These are phyloP conservation scores for Equus quagga DNA, from an alignment of 2,113 vertebrate species.

Conservation along the genomic window DNA sequence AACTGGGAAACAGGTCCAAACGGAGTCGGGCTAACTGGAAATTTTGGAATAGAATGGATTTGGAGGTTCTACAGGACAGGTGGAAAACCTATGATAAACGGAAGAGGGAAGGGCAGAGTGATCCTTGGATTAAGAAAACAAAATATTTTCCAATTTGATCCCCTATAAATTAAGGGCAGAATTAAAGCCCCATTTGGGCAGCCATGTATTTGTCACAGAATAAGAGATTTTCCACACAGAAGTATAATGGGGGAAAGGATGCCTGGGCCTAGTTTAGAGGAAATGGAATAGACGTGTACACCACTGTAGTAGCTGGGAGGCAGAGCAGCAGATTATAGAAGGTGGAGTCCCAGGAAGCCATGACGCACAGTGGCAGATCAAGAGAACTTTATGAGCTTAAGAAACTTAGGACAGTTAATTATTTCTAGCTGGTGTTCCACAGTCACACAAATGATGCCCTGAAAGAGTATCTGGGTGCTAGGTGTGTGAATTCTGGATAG, in stretches of 20 bases:
- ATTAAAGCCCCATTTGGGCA: background rate
- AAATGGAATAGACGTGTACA: background rate
- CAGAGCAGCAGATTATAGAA: background rate
- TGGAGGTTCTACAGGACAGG: background rate
- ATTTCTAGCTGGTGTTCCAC: background rate
- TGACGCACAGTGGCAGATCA: background rate
- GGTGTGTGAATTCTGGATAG: background rate
- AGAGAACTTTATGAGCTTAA: background rate
- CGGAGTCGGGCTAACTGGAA: background rate
- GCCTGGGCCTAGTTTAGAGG: background rate
- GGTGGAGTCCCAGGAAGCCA: background rate
- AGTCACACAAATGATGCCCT: background rate
- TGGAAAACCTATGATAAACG: background rate
- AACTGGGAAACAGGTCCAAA: background rate
- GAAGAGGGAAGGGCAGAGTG: background rate
- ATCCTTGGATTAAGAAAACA: background rate
- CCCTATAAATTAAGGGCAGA: constrained; percentile 13
- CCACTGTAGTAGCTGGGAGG: background rate
- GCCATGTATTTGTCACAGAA: background rate
- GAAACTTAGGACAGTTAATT: background rate
- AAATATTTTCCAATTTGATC: constrained; percentile 5
- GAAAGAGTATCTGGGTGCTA: background rate
- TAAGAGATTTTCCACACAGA: background rate
- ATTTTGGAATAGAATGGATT: background rate
- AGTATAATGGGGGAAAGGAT: background rate